Percentiles rank a stretch among this genome's conserved stretches.
phyloP scores from a whole-genome alignment of 2,113 vertebrate species.

The Coreoperca whiteheadi region DNA sequence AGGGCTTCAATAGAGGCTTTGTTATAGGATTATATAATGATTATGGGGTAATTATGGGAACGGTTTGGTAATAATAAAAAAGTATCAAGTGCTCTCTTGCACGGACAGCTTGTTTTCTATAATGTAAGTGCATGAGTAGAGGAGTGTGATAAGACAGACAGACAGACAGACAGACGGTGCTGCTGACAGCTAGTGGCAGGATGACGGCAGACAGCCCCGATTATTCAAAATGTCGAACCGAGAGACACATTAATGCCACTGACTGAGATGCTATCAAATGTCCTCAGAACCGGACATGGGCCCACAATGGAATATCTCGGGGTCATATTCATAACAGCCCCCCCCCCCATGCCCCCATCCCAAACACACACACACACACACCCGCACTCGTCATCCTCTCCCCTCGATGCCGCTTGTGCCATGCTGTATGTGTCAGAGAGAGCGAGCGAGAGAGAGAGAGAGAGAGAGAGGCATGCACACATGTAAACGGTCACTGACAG shows the following conservation, averaged over 20 bases:
- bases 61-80: slow-evolving; percentile 93
- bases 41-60: slow-evolving; percentile 98
- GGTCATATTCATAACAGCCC: slow-evolving; percentile 65
- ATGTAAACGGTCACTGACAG: slow-evolving; percentile 66
- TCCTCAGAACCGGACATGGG: slow-evolving; percentile 81
- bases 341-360: neutral
- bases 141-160: slow-evolving; percentile 86
- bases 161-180: slow-evolving; percentile 73
- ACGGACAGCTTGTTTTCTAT: slow-evolving; percentile 90
- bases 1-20: slow-evolving; percentile 97
- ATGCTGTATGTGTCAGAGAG: slow-evolving; percentile 66
- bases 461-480: slow-evolving; percentile 8
- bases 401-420: slow-evolving; percentile 59
- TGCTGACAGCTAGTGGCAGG: slow-evolving; percentile 90
- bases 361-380: neutral
- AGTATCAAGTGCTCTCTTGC: slow-evolving; percentile 90
- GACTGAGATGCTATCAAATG: slow-evolving; percentile 90
- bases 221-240: slow-evolving; percentile 92
- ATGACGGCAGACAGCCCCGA: slow-evolving; percentile 89
- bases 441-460: slow-evolving; percentile 34
- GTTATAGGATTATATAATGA: slow-evolving; percentile 99
- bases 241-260: slow-evolving; percentile 88
- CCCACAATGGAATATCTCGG: slow-evolving; percentile 68
- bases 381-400: slow-evolving; percentile 13
- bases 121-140: slow-evolving; percentile 87